These are phyloP conservation scores for Spheniscus humboldti DNA, from an alignment of 2,797 vertebrate species.

Conservation along the genomic window DNA sequence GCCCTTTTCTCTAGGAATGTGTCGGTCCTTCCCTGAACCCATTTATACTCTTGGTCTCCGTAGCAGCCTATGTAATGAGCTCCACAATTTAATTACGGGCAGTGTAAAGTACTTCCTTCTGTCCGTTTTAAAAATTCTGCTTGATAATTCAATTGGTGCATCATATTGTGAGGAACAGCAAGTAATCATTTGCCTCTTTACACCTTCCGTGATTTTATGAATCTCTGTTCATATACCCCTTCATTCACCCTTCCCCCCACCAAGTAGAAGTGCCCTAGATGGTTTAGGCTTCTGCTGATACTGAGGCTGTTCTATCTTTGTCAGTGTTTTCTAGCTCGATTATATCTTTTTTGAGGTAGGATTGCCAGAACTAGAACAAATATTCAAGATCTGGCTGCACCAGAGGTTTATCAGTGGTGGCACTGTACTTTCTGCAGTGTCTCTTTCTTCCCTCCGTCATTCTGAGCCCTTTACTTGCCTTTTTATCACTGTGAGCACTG, in stretches of 20 bases:
- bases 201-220: conserved; percentile 12
- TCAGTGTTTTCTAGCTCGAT: neutral
- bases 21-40: conserved; percentile 33
- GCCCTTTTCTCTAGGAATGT: conserved; percentile 53
- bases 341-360: neutral
- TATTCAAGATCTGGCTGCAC: neutral
- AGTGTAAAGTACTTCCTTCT: conserved; percentile 46
- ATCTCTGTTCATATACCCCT: neutral
- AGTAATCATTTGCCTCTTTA: conserved; percentile 4
- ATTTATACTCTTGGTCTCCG: conserved; percentile 26
- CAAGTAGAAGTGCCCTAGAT: neutral
- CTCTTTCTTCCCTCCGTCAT: neutral
- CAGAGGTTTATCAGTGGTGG: neutral
- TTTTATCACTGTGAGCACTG: neutral
- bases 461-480: neutral
- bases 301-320: neutral
- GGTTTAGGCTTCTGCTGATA: neutral
- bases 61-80: conserved; percentile 19
- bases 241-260: neutral
- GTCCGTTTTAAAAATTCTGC: conserved; percentile 35
- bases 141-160: conserved; percentile 13
- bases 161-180: neutral
- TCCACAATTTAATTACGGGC: conserved; percentile 17
- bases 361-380: neutral
- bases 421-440: neutral